Percentiles rank a stretch among this genome's conserved stretches.
Evolutionary conservation across 2,888 invertebrate genomes (phyloP).

Genomic region (Lamellibrachia columna): DNA sequence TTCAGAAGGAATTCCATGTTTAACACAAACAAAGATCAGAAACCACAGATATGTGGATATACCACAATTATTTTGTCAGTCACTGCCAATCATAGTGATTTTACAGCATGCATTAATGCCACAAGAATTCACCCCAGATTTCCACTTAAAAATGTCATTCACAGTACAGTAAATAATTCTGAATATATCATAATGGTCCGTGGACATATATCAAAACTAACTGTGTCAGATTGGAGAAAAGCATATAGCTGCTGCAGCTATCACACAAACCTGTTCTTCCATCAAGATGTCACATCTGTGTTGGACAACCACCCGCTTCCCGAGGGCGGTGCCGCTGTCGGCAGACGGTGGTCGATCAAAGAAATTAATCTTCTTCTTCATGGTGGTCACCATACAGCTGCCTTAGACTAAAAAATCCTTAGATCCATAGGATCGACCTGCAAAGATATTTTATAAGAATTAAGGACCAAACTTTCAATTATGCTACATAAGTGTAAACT

Average conservation of each 20-base stretch:
- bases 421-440: neutral
- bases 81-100: no score
- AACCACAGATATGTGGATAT: no score
- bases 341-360: slow-evolving; percentile 39
- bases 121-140: no score
- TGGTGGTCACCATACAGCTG: neutral
- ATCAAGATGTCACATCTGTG: slow-evolving; percentile 60
- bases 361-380: neutral
- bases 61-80: no score
- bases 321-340: slow-evolving; percentile 49
- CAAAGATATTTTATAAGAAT: neutral
- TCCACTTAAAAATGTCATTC: no score
- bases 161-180: no score
- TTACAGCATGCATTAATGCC: no score
- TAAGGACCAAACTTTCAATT: neutral
- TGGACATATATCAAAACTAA: no score
- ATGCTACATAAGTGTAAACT: neutral
- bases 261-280: slow-evolving; percentile 56
- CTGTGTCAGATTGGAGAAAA: neutral
- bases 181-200: no score
- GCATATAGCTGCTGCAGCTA: neutral
- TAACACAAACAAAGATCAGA: no score
- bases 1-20: no score
- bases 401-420: neutral
- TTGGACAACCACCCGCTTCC: slow-evolving; percentile 54